Evolutionary conservation across 2,888 invertebrate species (phyloP).

Genomic region (Mimumesa dahlbomi): DNA sequence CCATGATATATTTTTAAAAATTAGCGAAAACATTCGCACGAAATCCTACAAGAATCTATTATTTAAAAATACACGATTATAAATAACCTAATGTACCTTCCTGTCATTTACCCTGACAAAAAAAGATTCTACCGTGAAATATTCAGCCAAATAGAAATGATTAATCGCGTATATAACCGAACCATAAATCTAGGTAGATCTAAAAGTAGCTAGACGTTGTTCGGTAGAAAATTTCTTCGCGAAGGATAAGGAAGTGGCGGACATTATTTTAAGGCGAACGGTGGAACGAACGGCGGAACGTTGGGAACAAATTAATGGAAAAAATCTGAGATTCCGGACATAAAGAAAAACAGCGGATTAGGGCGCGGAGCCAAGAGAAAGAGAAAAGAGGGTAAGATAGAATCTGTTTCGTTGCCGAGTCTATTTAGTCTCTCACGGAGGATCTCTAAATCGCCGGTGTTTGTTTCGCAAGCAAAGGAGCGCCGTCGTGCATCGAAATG

Average conservation of each 20-base stretch:
- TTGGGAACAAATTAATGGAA: constrained; percentile 55
- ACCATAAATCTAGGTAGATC: too few species aligned
- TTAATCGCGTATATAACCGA: too few species aligned
- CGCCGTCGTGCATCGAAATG: constrained; percentile 68
- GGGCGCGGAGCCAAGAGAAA: constrained; percentile 32
- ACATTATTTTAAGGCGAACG: background rate
- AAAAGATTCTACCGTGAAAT: too few species aligned
- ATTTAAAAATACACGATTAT: too few species aligned
- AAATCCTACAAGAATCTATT: too few species aligned
- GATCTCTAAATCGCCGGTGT: constrained; percentile 67
- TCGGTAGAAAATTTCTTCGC: background rate
- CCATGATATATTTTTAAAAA: too few species aligned
- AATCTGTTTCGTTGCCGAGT: constrained; percentile 58
- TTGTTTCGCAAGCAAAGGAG: constrained; percentile 70
- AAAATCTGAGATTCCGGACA: constrained; percentile 39
- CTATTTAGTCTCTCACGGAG: constrained; percentile 58
- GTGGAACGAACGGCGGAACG: background rate
- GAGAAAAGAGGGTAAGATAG: constrained; percentile 37
- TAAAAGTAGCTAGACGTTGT: too few species aligned
- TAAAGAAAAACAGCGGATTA: constrained; percentile 41
- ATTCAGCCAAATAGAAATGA: too few species aligned
- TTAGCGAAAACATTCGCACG: too few species aligned
- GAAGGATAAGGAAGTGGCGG: background rate
- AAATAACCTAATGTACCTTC: too few species aligned
- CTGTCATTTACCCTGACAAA: too few species aligned